Percentiles rank a stretch among this genome's conserved stretches.
These are phyloP conservation scores for Motacilla tschutschensis DNA, from an alignment of 2,113 vertebrate genomes.

Conservation along the genomic window DNA sequence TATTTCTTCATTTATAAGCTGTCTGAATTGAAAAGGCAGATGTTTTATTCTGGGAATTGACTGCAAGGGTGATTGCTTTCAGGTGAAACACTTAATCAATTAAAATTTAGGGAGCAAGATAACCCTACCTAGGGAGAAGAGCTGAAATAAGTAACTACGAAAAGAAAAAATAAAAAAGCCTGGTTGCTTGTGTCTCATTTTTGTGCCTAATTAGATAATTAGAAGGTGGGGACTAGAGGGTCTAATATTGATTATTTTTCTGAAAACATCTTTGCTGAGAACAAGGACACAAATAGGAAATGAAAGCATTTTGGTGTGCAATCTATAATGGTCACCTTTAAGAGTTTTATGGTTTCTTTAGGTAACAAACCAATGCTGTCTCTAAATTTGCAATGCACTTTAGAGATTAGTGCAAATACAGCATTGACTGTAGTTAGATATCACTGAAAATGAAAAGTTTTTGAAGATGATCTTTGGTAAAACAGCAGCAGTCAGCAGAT, in stretches of 20 bases:
- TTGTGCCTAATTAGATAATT: conserved; percentile 71
- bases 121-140: conserved; percentile 43
- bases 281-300: conserved; percentile 23
- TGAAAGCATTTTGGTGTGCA: conserved; percentile 13
- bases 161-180: not conserved
- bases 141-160: conserved; percentile 24
- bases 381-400: not conserved
- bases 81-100: conserved; percentile 74
- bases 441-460: not conserved
- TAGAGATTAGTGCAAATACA: not conserved
- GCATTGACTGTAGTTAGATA: not conserved
- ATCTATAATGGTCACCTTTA: conserved; percentile 15
- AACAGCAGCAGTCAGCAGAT: not conserved
- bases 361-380: not conserved
- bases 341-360: not conserved
- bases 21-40: conserved; percentile 69
- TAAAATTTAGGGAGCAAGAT: conserved; percentile 67
- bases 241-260: conserved; percentile 67
- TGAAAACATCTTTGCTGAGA: conserved; percentile 11
- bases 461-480: not conserved
- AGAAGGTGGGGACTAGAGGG: not conserved
- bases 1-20: conserved; percentile 63
- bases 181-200: conserved; percentile 28
- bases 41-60: conserved; percentile 72
- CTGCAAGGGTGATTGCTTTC: conserved; percentile 69